phyloP scores from a whole-genome alignment of 1,140 invertebrate species.

The Ceratoteleas bidentatus region DNA sequence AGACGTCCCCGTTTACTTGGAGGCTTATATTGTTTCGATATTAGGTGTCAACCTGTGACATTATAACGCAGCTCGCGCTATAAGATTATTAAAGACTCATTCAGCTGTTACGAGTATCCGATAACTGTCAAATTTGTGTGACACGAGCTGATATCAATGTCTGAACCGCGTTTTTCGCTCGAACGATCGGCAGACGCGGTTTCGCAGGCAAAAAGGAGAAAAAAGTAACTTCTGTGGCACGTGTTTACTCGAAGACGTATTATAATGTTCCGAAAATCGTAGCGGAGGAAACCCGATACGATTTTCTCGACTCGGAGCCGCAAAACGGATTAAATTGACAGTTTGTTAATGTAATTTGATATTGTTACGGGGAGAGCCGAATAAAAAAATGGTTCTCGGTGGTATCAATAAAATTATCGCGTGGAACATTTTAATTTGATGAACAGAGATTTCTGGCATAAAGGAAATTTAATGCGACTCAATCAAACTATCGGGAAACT shows the following conservation, averaged over 20 bases:
- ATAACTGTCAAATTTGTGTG: constrained; percentile 26
- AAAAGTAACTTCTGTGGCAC: neutral
- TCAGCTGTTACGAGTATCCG: constrained; percentile 14
- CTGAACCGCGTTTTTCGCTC: constrained; percentile 15
- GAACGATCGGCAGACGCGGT: constrained; percentile 6
- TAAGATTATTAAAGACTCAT: constrained; percentile 25
- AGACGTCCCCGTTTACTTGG: neutral
- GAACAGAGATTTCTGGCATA: constrained; percentile 6
- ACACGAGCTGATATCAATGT: constrained; percentile 21
- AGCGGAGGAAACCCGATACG: no score
- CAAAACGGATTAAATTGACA: no score
- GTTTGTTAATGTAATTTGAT: neutral
- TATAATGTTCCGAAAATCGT: no score
- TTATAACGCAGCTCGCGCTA: constrained; percentile 1
- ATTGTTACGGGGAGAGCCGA: neutral
- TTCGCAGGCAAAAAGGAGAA: no score
- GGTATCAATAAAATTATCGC: constrained; percentile 4
- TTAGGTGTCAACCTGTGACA: constrained; percentile 3
- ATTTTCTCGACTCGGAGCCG: no score
- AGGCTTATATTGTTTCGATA: neutral
- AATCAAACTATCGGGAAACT: constrained; percentile 33
- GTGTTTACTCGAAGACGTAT: neutral
- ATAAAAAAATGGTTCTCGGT: neutral
- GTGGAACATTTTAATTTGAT: constrained; percentile 12
- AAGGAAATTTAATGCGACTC: constrained; percentile 26